Evolutionary conservation across 2,797 vertebrate genomes (phyloP), one percentile per base, ranked within the genome.

Genomic region (Glossophaga mutica): DNA sequence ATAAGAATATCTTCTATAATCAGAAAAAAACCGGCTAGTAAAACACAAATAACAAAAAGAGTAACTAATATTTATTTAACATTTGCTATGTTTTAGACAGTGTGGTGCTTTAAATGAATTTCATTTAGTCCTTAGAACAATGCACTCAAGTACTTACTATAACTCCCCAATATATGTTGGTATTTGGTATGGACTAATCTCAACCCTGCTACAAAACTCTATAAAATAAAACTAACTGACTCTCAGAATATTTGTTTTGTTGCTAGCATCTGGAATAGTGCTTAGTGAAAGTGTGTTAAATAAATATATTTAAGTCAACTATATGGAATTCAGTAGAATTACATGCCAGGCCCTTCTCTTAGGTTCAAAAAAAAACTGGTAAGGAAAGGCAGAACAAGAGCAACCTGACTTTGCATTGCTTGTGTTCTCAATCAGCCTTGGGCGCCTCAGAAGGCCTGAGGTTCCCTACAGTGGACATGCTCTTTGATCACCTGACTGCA

Each of bases 401-500:
- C 39, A 19, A 37, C 1, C 29, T 7, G 62, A 42, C 78, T 84
- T 22, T 7, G 34, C 1, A 0, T 1, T 26, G 34, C 22, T 71
- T 12, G 8, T 42, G 34, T 52, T 44, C 39, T 84, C 50, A 26
- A 1, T 71, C 24, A 87, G 37, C 42, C 19, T 10, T 4, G 0
- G 32, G 12, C 37, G 26, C 29, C 44, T 14, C 9, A 7, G 29
- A 24, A 82, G 32, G 29, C 87, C 42, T 1, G 26, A 59, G 2
- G 59, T 34, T 86, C 24, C 29, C 50, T 26, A 14, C 78, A 8
- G n/a, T 46, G 57, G 26, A 65, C 2, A 0, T n/a, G 7, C 68
- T 79, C 91, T 93, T 94, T 59, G 52, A 59, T 94, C 62, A 81
- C 70, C 48, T 44, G 68, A 94, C 90, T 71, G 37, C 29, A 78